Base-by-base conservation (phyloP, 2,888 invertebrate genomes). In the Actias luna region DNA sequence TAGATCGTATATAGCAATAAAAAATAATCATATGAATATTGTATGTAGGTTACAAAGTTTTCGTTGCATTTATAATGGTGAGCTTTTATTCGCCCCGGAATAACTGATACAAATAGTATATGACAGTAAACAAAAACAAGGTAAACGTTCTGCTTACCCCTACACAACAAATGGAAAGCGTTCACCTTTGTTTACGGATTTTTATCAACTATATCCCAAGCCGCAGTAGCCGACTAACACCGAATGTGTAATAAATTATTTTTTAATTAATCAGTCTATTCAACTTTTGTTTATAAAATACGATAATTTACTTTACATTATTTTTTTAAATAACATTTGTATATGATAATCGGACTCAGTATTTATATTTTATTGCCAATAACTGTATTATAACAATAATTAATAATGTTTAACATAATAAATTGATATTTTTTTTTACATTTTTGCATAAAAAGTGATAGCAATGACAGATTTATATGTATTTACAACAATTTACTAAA, bases 211-310 rank as follows among this genome's bases (percentile, higher is more conserved):
- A 80, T 80, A 79, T 83, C 82, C 77, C 75, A 77, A 78, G 73
- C 64, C 65, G 60, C 64, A 69, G 67, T 70, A 64, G 66, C 70
- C 68, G 64, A 71, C 65, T 66, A 80, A 80, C 81, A 80, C 63
- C 66, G 59, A 68, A 70, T 70, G 68, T 67, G 74, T 73, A 83
- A 84, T 83, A 82, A 84, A 79, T 86, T 78, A 80, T 68, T 79
- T 79, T 80, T 85, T 80, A 73, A 85, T 84, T 84, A 81, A 84
- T 80, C 79, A 83, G 80, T 82, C 65, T 76, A 77, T 82, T 76
- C 77, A 78, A 79, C 79, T 80, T 82, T 79, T 88, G 87, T 89
- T 89, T 88, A 82, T 71, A 65, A 79, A 80, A 76, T 62, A 57
- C 35, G 18, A 61, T 39, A 55, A 62, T 42, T 58, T 31, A 39